Base-by-base conservation (phyloP, 2,888 invertebrate species). In the Drosophila sordidapex region DNA sequence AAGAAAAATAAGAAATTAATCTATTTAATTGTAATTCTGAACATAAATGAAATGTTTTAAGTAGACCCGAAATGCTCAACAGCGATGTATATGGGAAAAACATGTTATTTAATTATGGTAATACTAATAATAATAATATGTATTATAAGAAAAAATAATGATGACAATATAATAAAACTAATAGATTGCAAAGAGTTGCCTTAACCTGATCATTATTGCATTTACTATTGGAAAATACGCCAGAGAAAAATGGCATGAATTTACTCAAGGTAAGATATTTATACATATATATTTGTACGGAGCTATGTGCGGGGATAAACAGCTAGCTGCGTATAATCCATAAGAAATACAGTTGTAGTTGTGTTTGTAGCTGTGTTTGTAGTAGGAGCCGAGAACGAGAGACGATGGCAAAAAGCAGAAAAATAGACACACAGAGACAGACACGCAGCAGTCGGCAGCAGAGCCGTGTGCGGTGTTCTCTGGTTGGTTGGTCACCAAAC, bases 401-500 rank as follows among this genome's bases (percentile, higher is more conserved):
- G 21, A 48, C 36, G 48, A 49, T n/a, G 31, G 21, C 48, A 15
- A 5, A 33, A 52, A 29, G n/a, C 27, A n/a, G 21, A 25, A 46
- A 46, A 46, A 46, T 46, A 25, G 15, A 46, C 46, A 46, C 46
- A 33, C 53, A 54, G 52, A 33, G 21, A 31, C 36, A 25, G 21
- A 56, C 18, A 51, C 25, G 49, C 49, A 49, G 51, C 40, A 54
- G 67, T 29, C 58, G 65, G 25, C 35, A 46, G 46, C 46, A 46
- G 25, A 21, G 46, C 49, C 51, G 81, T 66, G 72, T 68, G 65
- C 70, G 66, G 79, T 64, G 74, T 51, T 70, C 84, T 82, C 82
- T 82, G 82, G 82, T 82, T 82, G 82, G 82, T 71, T 83, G 70
- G 76, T 68, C 72, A 70, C 66, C 73, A 81, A 81, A 75, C 70